These are phyloP conservation scores for Salticus scenicus DNA, from an alignment of 2,888 invertebrate genomes.

Conservation along the genomic window DNA sequence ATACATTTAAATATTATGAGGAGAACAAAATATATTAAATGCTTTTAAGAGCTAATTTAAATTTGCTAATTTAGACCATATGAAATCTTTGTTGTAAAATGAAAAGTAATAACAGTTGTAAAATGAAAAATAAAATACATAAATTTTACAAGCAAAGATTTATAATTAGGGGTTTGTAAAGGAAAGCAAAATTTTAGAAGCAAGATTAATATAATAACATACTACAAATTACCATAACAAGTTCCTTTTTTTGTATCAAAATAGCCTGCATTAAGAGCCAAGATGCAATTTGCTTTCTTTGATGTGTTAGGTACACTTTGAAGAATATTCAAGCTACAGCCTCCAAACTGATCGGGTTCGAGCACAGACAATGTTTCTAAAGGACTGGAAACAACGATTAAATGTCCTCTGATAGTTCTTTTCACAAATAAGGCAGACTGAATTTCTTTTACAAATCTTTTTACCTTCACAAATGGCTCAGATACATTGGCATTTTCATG, in stretches of 20 bases:
- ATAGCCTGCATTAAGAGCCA: constrained; percentile 76
- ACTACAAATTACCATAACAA: constrained; percentile 75
- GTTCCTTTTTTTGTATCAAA: constrained; percentile 75
- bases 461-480: constrained; percentile 39
- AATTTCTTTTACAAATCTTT: constrained; percentile 50
- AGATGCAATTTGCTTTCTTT: constrained; percentile 73
- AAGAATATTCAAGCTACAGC: constrained; percentile 73
- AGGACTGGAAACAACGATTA: constrained; percentile 74
- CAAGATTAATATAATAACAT: too few species aligned
- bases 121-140: too few species aligned
- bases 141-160: too few species aligned
- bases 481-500: constrained; percentile 24
- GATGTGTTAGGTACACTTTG: constrained; percentile 74
- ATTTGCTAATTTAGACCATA: too few species aligned
- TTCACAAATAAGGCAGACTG: background rate
- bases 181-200: too few species aligned
- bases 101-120: too few species aligned
- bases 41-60: too few species aligned
- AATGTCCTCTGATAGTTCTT: constrained; percentile 59
- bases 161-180: too few species aligned
- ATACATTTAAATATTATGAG: too few species aligned
- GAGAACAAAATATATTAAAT: too few species aligned
- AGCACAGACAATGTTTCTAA: constrained; percentile 74
- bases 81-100: too few species aligned
- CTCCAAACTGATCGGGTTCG: constrained; percentile 74